A percentile compares a stretch with the other conserved stretches of the same genome.
Conservation (phyloP, 2,797 vertebrate species). For the Rousettus madagascariensis region DNA sequence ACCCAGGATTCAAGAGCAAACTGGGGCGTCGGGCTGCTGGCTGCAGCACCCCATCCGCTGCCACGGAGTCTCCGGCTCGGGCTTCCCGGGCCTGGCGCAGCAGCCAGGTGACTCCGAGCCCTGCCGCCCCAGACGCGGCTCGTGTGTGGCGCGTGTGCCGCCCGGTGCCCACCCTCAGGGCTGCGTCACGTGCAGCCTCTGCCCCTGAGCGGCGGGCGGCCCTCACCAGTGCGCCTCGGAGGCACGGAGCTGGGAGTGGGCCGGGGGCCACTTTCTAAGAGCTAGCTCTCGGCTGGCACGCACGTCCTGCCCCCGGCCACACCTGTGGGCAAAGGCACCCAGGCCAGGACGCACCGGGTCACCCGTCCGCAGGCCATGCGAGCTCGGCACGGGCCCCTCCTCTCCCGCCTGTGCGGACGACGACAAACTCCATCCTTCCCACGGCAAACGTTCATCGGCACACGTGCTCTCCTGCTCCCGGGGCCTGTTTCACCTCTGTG, state of each 20-base stretch:
- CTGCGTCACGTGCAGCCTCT: background rate
- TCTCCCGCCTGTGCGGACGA: background rate
- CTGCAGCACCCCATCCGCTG: background rate
- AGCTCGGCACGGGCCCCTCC: background rate
- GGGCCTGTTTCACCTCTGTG: too few species aligned
- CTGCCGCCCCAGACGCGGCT: background rate
- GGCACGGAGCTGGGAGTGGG: background rate
- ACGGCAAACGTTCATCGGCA: accelerated
- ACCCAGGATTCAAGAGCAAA: background rate
- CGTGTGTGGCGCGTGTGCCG: background rate
- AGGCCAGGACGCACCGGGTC: background rate
- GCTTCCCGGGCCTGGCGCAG: background rate
- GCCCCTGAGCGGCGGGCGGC: background rate
- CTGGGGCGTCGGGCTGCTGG: background rate
- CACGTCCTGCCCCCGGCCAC: too few species aligned
- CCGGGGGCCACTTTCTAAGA: too few species aligned
- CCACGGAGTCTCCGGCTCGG: too few species aligned
- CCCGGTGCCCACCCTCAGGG: background rate
- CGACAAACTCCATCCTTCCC: background rate
- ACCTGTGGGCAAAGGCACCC: too few species aligned
- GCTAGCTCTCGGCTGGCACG: background rate
- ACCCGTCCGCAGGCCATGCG: too few species aligned
- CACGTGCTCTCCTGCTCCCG: background rate
- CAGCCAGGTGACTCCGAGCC: background rate
- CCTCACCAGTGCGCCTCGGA: background rate